Evolutionary conservation across 2,797 vertebrate species (phyloP).

Genomic region (Scolopax bukidnonensis): DNA sequence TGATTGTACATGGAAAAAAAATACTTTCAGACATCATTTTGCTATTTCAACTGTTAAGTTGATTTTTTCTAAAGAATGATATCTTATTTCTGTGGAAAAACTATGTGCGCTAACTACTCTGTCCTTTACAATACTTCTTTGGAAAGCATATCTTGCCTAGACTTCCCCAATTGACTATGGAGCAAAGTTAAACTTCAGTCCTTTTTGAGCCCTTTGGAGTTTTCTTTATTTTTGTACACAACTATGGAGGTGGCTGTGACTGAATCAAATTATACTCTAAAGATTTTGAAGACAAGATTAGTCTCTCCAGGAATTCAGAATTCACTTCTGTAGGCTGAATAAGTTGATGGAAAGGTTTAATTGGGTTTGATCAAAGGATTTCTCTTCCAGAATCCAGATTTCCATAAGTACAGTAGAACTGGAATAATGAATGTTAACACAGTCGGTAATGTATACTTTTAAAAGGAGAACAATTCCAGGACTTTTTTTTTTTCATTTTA

Average conservation of each 20-base stretch:
- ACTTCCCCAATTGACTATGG: neutral
- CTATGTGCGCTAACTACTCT: neutral
- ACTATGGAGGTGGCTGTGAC: conserved; percentile 29
- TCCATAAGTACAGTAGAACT: neutral
- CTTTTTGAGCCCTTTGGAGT: neutral
- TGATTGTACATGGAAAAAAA: neutral
- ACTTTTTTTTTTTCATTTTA: neutral
- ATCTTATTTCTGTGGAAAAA: neutral
- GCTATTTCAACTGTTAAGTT: neutral
- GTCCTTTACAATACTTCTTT: neutral
- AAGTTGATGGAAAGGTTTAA: conserved; percentile 5
- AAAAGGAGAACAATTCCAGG: neutral
- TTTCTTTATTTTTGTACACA: conserved; percentile 20
- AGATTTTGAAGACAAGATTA: conserved; percentile 57
- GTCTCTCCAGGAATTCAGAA: conserved; percentile 24
- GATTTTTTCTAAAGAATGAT: neutral
- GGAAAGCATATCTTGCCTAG: neutral
- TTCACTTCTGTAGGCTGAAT: conserved; percentile 18
- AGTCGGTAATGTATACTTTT: neutral
- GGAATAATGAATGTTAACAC: neutral
- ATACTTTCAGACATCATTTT: neutral
- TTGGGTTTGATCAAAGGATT: conserved; percentile 23
- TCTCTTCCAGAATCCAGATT: conserved; percentile 16
- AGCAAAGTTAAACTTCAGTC: conserved; percentile 1
- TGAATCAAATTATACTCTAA: conserved; percentile 34